Evolutionary conservation across 2,797 vertebrate genomes (phyloP).

Genomic region (Clamator glandarius): DNA sequence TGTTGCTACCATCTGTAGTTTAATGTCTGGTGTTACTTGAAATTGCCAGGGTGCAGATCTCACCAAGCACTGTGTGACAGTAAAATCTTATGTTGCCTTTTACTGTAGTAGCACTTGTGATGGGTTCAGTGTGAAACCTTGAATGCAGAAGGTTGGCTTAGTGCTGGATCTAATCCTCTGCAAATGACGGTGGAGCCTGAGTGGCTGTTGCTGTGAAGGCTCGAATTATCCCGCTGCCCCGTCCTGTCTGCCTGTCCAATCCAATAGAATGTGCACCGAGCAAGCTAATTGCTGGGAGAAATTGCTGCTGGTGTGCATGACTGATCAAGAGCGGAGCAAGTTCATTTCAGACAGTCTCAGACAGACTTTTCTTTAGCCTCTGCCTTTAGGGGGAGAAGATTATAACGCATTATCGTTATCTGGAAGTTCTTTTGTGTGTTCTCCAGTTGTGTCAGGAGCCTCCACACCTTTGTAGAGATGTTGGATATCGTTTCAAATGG

Average conservation of each 20-base stretch:
- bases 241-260: slow-evolving; percentile 80
- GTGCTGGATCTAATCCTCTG: slow-evolving; percentile 63
- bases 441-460: slow-evolving; percentile 32
- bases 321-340: slow-evolving; percentile 82
- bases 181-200: slow-evolving; percentile 39
- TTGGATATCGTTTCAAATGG: not conserved
- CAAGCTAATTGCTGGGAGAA: slow-evolving; percentile 84
- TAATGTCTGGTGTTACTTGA: not conserved
- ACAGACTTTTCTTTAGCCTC: slow-evolving; percentile 80
- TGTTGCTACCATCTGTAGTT: not conserved
- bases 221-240: slow-evolving; percentile 33
- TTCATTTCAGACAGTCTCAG: slow-evolving; percentile 84
- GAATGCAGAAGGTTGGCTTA: slow-evolving; percentile 60
- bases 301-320: slow-evolving; percentile 81
- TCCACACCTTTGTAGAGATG: not conserved
- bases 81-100: not conserved
- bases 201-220: slow-evolving; percentile 66
- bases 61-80: not conserved
- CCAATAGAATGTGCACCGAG: slow-evolving; percentile 81
- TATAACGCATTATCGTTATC: slow-evolving; percentile 78
- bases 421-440: slow-evolving; percentile 42
- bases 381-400: slow-evolving; percentile 79
- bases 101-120: not conserved
- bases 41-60: not conserved
- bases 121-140: not conserved